These are phyloP conservation scores for Urocitellus parryii DNA, from an alignment of 2,113 vertebrate genomes.

Conservation along the genomic window DNA sequence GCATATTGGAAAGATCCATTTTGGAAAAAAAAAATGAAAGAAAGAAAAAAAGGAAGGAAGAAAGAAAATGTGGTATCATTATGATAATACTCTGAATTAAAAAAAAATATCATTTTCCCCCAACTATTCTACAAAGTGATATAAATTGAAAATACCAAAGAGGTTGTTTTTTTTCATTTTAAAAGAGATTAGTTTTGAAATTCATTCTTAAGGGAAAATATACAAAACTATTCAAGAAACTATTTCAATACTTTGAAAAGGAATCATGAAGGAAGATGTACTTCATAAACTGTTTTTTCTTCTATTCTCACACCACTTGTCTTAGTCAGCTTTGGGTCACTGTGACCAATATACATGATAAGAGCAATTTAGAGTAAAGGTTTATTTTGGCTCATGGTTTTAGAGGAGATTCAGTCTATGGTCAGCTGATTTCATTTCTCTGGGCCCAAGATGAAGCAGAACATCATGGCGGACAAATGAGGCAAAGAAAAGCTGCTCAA, in stretches of 20 bases:
- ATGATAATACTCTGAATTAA: background rate
- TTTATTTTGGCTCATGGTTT: no score
- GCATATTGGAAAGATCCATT: background rate
- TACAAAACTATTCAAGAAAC: background rate
- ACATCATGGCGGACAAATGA: no score
- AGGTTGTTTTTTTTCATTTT: background rate
- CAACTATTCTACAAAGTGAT: background rate
- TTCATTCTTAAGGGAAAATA: background rate
- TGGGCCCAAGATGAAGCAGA: no score
- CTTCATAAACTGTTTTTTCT: background rate
- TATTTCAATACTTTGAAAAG: background rate
- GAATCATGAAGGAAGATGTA: background rate
- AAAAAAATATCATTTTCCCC: background rate
- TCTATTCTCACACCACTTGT: background rate
- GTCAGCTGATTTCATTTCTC: no score
- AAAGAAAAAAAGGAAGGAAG: background rate
- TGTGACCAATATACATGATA: no score
- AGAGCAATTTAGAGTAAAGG: no score
- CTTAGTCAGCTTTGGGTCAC: no score
- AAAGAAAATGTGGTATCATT: background rate
- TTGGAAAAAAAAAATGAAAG: constrained; percentile 21
- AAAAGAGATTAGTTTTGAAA: background rate
- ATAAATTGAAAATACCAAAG: background rate
- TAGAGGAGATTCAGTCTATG: no score
- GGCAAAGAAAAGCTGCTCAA: no score